Conservation (phyloP, 2,888 invertebrate species). For the Lycophotia porphyrea region DNA sequence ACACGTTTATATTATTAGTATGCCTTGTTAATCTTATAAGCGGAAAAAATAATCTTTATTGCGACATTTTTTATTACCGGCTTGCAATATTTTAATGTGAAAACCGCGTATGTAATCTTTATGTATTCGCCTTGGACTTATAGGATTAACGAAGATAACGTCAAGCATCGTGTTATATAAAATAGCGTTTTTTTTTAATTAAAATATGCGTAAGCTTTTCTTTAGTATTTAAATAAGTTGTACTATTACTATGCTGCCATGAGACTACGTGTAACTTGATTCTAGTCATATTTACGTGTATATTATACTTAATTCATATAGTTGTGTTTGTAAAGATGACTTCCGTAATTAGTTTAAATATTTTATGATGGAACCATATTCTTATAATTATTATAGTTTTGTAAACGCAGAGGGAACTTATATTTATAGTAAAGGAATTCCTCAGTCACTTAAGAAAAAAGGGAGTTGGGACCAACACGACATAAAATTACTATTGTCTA, state of each 20-base stretch:
- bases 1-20: constrained; percentile 63
- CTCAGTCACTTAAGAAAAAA: constrained; percentile 54
- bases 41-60: constrained; percentile 72
- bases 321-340: constrained; percentile 64
- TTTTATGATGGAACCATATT: constrained; percentile 32
- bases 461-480: constrained; percentile 68
- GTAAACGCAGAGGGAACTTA: constrained; percentile 31
- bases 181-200: constrained; percentile 58
- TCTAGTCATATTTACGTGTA: constrained; percentile 80
- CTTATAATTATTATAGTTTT: constrained; percentile 10
- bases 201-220: constrained; percentile 55
- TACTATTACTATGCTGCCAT: constrained; percentile 70
- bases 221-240: constrained; percentile 60
- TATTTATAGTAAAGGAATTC: constrained; percentile 43
- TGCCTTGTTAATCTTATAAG: constrained; percentile 79
- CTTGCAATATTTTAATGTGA: constrained; percentile 73
- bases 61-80: constrained; percentile 73
- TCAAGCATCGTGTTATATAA: constrained; percentile 49
- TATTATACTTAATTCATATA: constrained; percentile 60
- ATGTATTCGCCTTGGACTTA: constrained; percentile 64
- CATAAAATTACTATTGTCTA: constrained; percentile 60
- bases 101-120: constrained; percentile 64
- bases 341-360: constrained; percentile 69
- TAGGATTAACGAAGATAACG: constrained; percentile 73
- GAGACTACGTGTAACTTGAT: constrained; percentile 68